Evolutionary conservation across 2,888 invertebrate species (phyloP), one percentile per base, ranked within the genome.

Genomic region (Scaptomyza cyrtandrae): DNA sequence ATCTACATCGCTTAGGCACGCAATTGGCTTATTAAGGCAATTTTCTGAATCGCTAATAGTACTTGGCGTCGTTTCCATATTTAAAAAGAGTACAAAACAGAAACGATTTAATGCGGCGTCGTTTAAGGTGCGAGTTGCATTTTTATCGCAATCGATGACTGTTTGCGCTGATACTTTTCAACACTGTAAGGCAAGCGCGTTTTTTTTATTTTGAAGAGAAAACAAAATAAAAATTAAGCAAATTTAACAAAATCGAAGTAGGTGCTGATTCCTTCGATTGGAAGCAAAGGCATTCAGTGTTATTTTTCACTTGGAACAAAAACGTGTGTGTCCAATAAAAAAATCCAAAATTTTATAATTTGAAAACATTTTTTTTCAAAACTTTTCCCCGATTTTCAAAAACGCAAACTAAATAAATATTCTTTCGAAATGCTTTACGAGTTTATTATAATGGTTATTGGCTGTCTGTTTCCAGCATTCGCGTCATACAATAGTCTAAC

Each of bases 401-500:
- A 43, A 45, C 29, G 5, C 7, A 56, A 11, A 37, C n/a, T 2
- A n/a, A 3, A 9, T 6, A 6, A 6, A 27, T 31, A 10, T 14
- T 49, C 54, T 46, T 58, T 46, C 27, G 45, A 56, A 1, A 67
- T 82, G 52, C 16, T 85, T 29, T 75, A 69, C 33, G 62, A 66
- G n/a, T 27, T 57, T 10, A 16, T 59, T 0, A 41, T 71, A 10
- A 44, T 85, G 5, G 97, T 98, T 95, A 95, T 99, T 93, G 94
- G 97, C 90, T 98, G 98, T 93, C 95, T 99, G 73, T 99, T 99
- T 93, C 99, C 99, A 89, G 99, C 98, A 71, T 99, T 75, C n/a
- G 76, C 69, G 0, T 80, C 88, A 0, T 81, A 75, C 93, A 99
- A 99, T 74, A 95, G 97, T 92, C 97, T 98, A 94, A 97, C 98